Evolutionary conservation across 2,797 vertebrate species (phyloP).

Genomic region (Acomys russatus): DNA sequence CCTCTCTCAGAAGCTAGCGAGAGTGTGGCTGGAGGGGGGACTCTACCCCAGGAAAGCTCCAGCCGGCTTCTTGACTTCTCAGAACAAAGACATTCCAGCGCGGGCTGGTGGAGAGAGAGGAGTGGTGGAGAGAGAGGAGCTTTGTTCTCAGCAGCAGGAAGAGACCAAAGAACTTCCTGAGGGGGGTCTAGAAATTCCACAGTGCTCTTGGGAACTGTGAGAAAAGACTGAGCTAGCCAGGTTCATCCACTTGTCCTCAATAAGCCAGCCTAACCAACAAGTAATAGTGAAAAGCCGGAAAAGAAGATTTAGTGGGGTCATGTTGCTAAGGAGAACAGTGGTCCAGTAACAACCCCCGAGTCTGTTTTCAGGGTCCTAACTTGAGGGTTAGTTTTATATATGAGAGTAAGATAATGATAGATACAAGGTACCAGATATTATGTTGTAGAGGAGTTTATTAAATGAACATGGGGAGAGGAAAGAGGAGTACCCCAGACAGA

Average conservation of each 20-base stretch:
- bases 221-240: neutral
- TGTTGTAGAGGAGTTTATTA: too few species aligned
- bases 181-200: slow-evolving; percentile 24
- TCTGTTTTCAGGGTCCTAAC: neutral
- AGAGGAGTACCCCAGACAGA: too few species aligned
- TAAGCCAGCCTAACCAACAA: neutral
- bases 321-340: neutral
- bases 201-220: neutral
- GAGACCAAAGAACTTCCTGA: neutral
- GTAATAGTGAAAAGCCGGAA: neutral
- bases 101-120: too few species aligned
- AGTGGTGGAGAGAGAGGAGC: too few species aligned
- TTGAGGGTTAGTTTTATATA: too few species aligned
- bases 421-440: too few species aligned
- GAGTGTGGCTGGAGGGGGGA: slow-evolving; percentile 1
- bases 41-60: neutral
- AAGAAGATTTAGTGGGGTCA: neutral
- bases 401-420: too few species aligned
- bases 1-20: slow-evolving; percentile 13
- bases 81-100: slow-evolving; percentile 24
- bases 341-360: neutral
- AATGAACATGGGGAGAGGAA: too few species aligned
- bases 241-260: neutral
- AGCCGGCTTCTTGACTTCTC: neutral
- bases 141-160: neutral